Evolutionary conservation across 2,113 vertebrate genomes (phyloP).

Genomic region (Glaucomys volans): DNA sequence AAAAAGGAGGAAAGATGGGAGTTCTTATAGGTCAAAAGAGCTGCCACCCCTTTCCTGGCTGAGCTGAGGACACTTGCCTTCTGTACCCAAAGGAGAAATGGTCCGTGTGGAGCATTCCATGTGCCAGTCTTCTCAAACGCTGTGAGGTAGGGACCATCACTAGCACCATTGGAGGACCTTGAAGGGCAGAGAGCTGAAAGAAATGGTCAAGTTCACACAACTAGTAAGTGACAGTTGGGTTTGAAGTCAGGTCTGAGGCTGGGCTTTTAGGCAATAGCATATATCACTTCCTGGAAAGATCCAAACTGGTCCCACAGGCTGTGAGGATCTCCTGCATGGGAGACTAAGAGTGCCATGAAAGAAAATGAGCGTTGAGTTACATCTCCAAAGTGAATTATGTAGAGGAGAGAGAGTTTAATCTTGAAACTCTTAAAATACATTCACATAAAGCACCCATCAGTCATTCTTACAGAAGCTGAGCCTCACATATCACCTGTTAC

Average conservation of each 20-base stretch:
- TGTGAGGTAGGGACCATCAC: neutral
- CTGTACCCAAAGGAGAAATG: neutral
- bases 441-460: neutral
- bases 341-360: neutral
- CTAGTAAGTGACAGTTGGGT: neutral
- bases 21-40: neutral
- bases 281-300: neutral
- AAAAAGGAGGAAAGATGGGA: neutral
- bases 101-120: too few relatives aligned
- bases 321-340: neutral
- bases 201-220: neutral
- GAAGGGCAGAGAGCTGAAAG: neutral
- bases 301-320: neutral
- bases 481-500: neutral
- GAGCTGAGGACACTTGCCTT: neutral
- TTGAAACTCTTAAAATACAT: neutral
- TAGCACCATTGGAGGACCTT: neutral
- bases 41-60: neutral
- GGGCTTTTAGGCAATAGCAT: neutral
- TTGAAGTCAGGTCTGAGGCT: neutral
- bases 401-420: neutral
- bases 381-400: neutral
- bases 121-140: neutral
- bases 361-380: conserved; percentile 12
- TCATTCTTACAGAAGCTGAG: neutral